phyloP scores from a whole-genome alignment of 2,797 vertebrate species.

The Rhinophrynus dorsalis region DNA sequence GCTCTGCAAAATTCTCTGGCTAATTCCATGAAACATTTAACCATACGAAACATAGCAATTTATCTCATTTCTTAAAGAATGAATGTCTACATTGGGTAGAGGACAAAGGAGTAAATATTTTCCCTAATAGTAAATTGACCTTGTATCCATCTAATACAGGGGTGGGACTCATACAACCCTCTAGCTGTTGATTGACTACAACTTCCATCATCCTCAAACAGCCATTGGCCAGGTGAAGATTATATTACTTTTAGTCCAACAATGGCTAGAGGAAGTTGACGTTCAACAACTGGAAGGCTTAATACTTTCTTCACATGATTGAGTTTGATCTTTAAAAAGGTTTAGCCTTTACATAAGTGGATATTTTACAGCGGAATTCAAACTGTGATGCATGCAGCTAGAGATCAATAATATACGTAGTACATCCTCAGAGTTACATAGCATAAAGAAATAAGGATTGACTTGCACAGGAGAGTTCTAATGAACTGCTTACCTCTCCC shows the following conservation, averaged over 20 bases:
- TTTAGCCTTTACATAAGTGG: conserved; percentile 73
- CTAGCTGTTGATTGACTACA: no score
- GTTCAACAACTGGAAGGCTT: no score
- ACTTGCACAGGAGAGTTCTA: conserved; percentile 61
- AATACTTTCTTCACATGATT: conserved; percentile 8
- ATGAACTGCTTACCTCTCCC: conserved; percentile 43
- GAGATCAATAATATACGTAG: conserved; percentile 71
- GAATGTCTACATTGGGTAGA: no score
- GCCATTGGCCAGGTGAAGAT: no score
- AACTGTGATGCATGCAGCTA: conserved; percentile 74
- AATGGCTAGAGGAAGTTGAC: no score
- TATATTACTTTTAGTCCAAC: no score
- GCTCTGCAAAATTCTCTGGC: no score
- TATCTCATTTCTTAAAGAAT: no score
- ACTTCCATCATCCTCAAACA: no score
- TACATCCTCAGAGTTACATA: conserved; percentile 66
- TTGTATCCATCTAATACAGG: conserved; percentile 1
- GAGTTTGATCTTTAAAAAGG: conserved; percentile 66
- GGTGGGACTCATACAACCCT: no score
- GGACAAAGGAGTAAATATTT: background rate
- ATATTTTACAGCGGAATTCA: conserved; percentile 67
- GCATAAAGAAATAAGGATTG: conserved; percentile 60
- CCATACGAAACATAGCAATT: no score
- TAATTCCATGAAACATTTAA: no score
- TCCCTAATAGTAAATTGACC: background rate